Base-by-base conservation (phyloP, 2,888 invertebrate genomes). In the Ligdia adustata region DNA sequence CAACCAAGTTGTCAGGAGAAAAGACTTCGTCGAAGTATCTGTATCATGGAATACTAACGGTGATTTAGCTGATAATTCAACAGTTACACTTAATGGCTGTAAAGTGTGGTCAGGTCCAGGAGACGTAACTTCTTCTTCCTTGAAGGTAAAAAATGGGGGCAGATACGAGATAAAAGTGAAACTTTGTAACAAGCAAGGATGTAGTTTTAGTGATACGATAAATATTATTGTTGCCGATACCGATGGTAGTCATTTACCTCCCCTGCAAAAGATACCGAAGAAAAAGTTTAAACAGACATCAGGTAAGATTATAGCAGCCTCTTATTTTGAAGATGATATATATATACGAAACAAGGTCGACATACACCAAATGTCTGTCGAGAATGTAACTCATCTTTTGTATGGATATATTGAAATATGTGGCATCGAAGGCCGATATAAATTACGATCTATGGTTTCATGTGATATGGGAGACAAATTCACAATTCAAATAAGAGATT, bases 381-480 rank as follows among this genome's bases (percentile, higher is more conserved):
- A 88, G 0, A 90, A 90, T 51, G 60, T 90, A 4, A 88, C 88
- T 7, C 90, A 90, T 71, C 71, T 90, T 38, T 59, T 90, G 2
- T 90, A 90, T 46, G 89, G 90, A 27, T 89, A 87, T 52, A 89
- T 90, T 35, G 88, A 88, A 26, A 90, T 90, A 41, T 90, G 89
- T 40, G 89, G 89, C 13, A 90, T 90, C 70, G 84, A 83, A 14
- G 90, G 90, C 11, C 79, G 90, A 2, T 87, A 90, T 64, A 85
- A 87, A 60, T 90, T 88, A n/a, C n/a, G n/a, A n/a, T n/a, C n/a
- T n/a, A n/a, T n/a, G n/a, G n/a, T n/a, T n/a, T n/a, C n/a, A n/a
- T n/a, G n/a, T n/a, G n/a, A n/a, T n/a, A n/a, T n/a, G n/a, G n/a
- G n/a, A n/a, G n/a, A n/a, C 63, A 87, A 87, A 64, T 89, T 90